Evolutionary conservation across 2,888 invertebrate species (phyloP).

Genomic region (Bugulina stolonifera): DNA sequence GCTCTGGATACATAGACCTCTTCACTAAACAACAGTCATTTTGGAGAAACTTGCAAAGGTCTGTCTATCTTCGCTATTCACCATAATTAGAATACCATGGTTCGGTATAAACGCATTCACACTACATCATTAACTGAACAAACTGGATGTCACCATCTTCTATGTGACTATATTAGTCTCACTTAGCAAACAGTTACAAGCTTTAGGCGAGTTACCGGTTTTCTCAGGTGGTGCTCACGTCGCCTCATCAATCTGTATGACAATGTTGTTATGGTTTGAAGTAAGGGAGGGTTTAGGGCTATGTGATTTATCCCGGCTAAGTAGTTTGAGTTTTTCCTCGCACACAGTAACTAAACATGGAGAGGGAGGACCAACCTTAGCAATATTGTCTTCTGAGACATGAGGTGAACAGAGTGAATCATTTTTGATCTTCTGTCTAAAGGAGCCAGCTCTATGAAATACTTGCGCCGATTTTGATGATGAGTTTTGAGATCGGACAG

Average conservation of each 20-base stretch:
- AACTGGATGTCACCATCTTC: too few relatives aligned
- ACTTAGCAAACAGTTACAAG: too few relatives aligned
- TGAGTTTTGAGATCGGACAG: constrained; percentile 5
- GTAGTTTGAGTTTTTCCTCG: neutral
- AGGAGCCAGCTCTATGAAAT: constrained; percentile 18
- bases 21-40: too few relatives aligned
- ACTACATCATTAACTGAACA: too few relatives aligned
- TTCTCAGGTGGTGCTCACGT: too few relatives aligned
- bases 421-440: constrained; percentile 21
- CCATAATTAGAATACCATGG: too few relatives aligned
- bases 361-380: neutral
- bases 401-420: constrained; percentile 1
- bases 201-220: too few relatives aligned
- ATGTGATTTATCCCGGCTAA: neutral
- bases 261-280: neutral
- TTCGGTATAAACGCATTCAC: too few relatives aligned
- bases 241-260: constrained; percentile 8
- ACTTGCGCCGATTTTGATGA: constrained; percentile 13
- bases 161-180: too few relatives aligned
- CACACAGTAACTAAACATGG: neutral
- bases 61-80: too few relatives aligned
- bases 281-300: neutral
- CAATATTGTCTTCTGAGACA: neutral
- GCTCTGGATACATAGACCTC: too few relatives aligned
- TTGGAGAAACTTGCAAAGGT: too few relatives aligned